Evolutionary conservation across 2,113 vertebrate genomes (phyloP), one percentile per base, ranked within the genome.

Genomic region (Setophaga petechia): DNA sequence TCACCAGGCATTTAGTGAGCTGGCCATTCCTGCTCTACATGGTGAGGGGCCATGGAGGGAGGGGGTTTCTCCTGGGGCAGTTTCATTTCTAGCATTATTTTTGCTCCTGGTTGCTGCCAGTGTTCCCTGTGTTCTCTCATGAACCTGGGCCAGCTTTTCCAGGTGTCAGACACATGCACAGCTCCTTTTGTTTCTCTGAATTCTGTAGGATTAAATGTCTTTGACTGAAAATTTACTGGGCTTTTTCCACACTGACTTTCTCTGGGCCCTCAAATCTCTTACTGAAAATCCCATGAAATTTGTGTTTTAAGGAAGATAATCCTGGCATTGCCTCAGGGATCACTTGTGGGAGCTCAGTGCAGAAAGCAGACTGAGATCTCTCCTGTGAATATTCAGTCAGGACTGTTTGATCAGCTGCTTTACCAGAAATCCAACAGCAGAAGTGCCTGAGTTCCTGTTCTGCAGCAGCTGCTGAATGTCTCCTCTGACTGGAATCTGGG

Each of bases 11-110:
- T 80, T 96, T 99, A 12, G 98, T 99, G 39, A 98, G 98, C 87
- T 99, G 99, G 99, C 99, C 99, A 6, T 98, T 99, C 66, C 98
- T 99, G 65, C 87, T 99, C 57, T 99, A 99, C 95, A 84, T 98
- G 99, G 99, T 99, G 97, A 99, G 98, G 72, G 49, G 49, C 91
- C 57, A 1, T 47, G 46, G 69, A 68, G 61, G 2, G 9, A 15
- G 89, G 78, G 67, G 52, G 52, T 44, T 89, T 55, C 41, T 85
- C 43, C 57, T 71, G 23, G 23, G 51, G 24, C 15, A 71, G 3
- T 44, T 91, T 49, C 2, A 28, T 68, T 87, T 39, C 15, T 52
- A 87, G 72, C 9, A 6, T 58, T 66, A 2, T 43, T 79, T 43
- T 80, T 39, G 28, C 19, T 20, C 28, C 19, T 20, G 19, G 7